phyloP scores from a whole-genome alignment of 23 tunicate genomes.

The Trididemnum nubilum region DNA sequence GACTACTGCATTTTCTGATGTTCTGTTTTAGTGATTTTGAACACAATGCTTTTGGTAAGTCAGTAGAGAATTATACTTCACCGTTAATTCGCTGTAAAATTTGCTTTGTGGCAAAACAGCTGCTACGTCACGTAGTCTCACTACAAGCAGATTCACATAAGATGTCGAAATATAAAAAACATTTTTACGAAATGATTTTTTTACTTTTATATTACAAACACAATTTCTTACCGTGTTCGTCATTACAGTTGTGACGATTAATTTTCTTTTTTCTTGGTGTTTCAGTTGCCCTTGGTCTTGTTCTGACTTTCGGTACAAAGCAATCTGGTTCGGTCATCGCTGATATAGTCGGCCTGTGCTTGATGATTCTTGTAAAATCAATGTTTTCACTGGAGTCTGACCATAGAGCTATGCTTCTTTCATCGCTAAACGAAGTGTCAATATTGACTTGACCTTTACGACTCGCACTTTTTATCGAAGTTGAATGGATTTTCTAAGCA shows the following conservation, averaged over 20 bases:
- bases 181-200: too few species aligned
- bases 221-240: conserved; percentile 15
- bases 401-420: background rate
- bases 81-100: too few species aligned
- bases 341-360: conserved; percentile 34
- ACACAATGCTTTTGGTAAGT: too few species aligned
- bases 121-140: too few species aligned
- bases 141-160: too few species aligned
- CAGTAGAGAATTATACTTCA: too few species aligned
- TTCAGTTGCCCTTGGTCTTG: background rate
- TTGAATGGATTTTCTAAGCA: background rate
- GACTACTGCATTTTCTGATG: too few species aligned
- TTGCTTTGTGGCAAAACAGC: too few species aligned
- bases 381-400: background rate
- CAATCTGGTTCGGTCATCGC: conserved; percentile 35
- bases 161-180: too few species aligned
- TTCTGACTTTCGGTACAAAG: conserved; percentile 27
- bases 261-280: background rate
- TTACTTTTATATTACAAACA: too few species aligned
- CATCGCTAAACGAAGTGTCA: background rate
- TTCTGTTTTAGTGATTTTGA: too few species aligned
- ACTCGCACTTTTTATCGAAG: background rate
- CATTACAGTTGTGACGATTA: conserved; percentile 25
- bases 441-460: background rate
- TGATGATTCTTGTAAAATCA: background rate